Percentiles rank a stretch among this genome's conserved stretches.
Conservation (phyloP, 2,113 vertebrate genomes). For the Canis aureus region DNA sequence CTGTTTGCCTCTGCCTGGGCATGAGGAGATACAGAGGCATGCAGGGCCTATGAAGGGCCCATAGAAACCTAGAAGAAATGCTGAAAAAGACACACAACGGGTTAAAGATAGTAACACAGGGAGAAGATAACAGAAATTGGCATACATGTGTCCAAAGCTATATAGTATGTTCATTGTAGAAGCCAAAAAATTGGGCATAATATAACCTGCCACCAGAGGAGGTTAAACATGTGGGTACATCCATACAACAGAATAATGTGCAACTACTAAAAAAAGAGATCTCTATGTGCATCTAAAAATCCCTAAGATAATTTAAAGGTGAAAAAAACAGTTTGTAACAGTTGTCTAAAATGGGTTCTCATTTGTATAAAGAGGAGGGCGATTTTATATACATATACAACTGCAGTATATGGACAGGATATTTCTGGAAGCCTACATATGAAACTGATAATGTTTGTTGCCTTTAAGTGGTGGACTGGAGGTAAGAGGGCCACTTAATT, state of each 20-base stretch:
- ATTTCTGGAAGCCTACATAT: background rate
- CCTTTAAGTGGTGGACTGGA: background rate
- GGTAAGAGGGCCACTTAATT: background rate
- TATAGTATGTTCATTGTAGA: background rate
- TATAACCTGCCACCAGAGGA: background rate
- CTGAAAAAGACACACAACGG: background rate
- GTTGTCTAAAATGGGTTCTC: background rate
- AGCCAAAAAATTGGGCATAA: background rate
- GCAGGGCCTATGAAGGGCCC: background rate
- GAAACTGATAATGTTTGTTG: background rate
- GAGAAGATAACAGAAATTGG: background rate
- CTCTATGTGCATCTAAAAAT: background rate
- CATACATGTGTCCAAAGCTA: background rate
- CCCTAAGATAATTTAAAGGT: background rate
- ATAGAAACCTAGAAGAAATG: background rate
- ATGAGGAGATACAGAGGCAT: background rate
- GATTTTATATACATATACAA: background rate
- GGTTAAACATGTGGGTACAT: background rate
- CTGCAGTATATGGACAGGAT: background rate
- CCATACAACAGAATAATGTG: background rate
- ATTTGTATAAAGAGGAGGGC: slow-evolving; percentile 25
- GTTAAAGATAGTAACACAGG: background rate
- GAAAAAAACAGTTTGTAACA: background rate
- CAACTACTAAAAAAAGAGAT: slow-evolving; percentile 1
- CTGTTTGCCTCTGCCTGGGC: background rate